phyloP scores from a whole-genome alignment of 53 echinoderm and acorn worm species.

The Glandiceps talaboti region DNA sequence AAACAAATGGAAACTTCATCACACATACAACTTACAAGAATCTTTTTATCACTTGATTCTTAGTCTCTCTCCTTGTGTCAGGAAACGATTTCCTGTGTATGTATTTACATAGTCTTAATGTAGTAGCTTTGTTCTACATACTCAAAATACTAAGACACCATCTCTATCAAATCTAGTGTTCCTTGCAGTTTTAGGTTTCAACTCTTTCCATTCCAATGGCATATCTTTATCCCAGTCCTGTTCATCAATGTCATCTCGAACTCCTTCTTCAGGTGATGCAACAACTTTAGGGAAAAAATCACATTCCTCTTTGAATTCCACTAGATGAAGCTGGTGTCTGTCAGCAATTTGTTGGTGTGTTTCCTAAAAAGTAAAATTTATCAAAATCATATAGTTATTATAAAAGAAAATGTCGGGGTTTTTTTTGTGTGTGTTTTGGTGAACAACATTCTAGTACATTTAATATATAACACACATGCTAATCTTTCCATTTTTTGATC shows the following conservation, averaged over 20 bases:
- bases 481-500: too few species aligned
- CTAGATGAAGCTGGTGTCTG: constrained; percentile 79
- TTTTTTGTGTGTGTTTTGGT: too few species aligned
- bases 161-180: not conserved
- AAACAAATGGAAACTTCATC: too few species aligned
- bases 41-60: too few species aligned
- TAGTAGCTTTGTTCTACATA: not conserved
- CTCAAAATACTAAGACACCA: not conserved
- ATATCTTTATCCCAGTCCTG: constrained; percentile 86
- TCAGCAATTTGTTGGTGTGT: constrained; percentile 90
- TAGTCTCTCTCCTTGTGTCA: too few species aligned
- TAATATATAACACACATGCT: too few species aligned
- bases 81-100: too few species aligned
- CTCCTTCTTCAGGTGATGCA: constrained; percentile 52
- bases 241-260: constrained; percentile 44
- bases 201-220: constrained; percentile 59
- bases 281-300: constrained; percentile 65
- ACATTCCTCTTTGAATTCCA: constrained; percentile 71
- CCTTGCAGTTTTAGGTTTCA: not conserved
- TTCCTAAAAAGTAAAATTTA: constrained; percentile 74
- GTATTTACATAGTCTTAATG: too few species aligned
- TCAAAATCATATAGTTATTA: too few species aligned
- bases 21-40: too few species aligned
- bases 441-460: too few species aligned
- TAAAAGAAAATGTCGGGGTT: too few species aligned